Percentiles rank a stretch among this genome's conserved stretches.
Evolutionary conservation across 1,140 invertebrate species (phyloP).

Genomic region (Drosophila subobscura): DNA sequence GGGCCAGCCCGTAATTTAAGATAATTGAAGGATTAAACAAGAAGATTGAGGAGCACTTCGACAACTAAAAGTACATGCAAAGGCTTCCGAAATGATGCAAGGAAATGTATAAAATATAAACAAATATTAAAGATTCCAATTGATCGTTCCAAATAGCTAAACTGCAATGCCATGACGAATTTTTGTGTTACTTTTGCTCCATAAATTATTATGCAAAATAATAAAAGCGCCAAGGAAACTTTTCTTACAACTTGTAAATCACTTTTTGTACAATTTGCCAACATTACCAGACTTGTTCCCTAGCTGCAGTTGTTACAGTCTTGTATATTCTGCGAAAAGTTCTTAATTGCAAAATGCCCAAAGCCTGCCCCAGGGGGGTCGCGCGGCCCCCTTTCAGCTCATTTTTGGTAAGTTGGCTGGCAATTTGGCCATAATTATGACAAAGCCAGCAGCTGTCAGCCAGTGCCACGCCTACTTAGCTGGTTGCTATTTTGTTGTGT

Average conservation of each 20-base stretch:
- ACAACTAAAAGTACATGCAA: too few species aligned
- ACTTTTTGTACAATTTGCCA: slow-evolving; percentile 21
- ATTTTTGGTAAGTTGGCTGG: slow-evolving; percentile 34
- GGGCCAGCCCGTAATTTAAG: too few species aligned
- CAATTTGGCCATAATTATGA: slow-evolving; percentile 77
- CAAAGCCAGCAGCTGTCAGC: slow-evolving; percentile 59
- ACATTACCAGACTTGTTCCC: slow-evolving; percentile 30
- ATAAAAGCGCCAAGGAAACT: slow-evolving; percentile 12
- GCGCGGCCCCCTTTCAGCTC: slow-evolving; percentile 15
- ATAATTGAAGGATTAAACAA: too few species aligned
- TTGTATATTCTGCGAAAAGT: slow-evolving; percentile 54
- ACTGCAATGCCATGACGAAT: too few species aligned
- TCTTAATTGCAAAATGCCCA: slow-evolving; percentile 69
- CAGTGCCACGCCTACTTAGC: slow-evolving; percentile 13
- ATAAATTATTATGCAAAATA: slow-evolving; percentile 14
- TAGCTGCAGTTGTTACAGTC: slow-evolving; percentile 27
- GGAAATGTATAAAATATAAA: too few species aligned
- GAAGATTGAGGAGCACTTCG: too few species aligned
- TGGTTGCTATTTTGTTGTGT: slow-evolving; percentile 22
- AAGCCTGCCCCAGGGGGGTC: slow-evolving; percentile 15
- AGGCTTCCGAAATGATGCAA: too few species aligned
- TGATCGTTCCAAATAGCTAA: too few species aligned
- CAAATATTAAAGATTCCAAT: too few species aligned
- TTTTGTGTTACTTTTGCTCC: neutral
- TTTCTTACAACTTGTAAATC: slow-evolving; percentile 20